Percentiles rank a stretch among this genome's conserved stretches.
Evolutionary conservation across 2,113 vertebrate genomes (phyloP).

Genomic region (Embiotoca jacksoni): DNA sequence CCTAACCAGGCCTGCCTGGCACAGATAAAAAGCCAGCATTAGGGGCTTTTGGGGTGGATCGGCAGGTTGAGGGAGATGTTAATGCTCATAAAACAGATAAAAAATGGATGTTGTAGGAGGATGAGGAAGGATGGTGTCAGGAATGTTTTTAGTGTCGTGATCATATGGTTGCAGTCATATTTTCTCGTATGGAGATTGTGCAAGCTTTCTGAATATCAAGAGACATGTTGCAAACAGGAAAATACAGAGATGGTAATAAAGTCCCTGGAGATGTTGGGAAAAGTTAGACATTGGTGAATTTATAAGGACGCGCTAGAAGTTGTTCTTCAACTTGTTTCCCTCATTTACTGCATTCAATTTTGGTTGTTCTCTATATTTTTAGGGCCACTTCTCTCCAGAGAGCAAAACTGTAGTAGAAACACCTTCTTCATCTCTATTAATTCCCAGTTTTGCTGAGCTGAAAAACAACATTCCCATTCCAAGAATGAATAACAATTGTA

Average conservation of each 20-base stretch:
- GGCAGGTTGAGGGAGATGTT: constrained; percentile 43
- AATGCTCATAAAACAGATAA: constrained; percentile 43
- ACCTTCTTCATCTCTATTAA: background rate
- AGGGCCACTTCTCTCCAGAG: constrained; percentile 4
- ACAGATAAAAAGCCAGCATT: constrained; percentile 68
- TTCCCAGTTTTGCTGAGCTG: constrained; percentile 21
- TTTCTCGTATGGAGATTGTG: constrained; percentile 18
- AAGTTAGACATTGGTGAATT: constrained; percentile 27
- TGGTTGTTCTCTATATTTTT: constrained; percentile 8
- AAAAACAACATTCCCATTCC: constrained; percentile 23
- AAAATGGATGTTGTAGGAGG: constrained; percentile 35
- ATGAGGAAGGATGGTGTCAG: constrained; percentile 7
- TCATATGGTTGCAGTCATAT: constrained; percentile 13
- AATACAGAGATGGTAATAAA: constrained; percentile 1
- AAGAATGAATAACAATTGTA: constrained; percentile 9
- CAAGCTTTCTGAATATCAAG: constrained; percentile 22
- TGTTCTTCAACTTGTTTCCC: constrained; percentile 10
- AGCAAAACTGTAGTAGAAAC: background rate
- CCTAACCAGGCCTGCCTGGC: constrained; percentile 70
- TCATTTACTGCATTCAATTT: constrained; percentile 4
- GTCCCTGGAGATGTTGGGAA: constrained; percentile 2
- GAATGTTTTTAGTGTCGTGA: constrained; percentile 10
- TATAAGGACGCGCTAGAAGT: background rate
- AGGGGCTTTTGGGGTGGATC: constrained; percentile 53
- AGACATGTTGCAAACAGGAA: background rate